Conservation (phyloP, 2,113 vertebrate species). For the Spilogale gracilis region DNA sequence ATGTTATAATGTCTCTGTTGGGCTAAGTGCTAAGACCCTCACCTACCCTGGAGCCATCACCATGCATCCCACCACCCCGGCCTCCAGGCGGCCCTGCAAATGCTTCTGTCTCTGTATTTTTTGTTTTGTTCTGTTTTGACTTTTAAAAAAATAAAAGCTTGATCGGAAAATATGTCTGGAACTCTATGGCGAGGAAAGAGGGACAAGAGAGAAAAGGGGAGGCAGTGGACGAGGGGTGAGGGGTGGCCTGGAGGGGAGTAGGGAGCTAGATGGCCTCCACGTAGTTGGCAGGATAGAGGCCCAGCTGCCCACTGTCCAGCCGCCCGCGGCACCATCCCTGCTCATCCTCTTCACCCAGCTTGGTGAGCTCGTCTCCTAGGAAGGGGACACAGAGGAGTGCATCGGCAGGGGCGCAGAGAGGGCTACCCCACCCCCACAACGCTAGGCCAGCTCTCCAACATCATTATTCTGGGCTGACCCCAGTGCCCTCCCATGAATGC, state of each 20-base stretch:
- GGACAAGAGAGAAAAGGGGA: conserved; percentile 61
- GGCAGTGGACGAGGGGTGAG: not conserved
- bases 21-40: conserved; percentile 50
- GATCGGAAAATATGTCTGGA: conserved; percentile 92
- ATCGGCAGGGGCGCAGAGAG: no score
- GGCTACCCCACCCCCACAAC: no score
- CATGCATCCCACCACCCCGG: conserved; percentile 35
- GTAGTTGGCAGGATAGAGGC: conserved; percentile 99
- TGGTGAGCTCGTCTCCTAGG: conserved; percentile 95
- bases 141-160: conserved; percentile 93
- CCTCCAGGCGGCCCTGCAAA: conserved; percentile 71
- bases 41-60: not conserved
- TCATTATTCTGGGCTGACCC: not conserved
- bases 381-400: not conserved
- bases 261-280: conserved; percentile 95
- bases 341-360: conserved; percentile 98
- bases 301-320: conserved; percentile 95
- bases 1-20: not conserved
- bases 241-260: conserved; percentile 72
- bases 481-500: not conserved
- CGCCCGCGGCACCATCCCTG: conserved; percentile 99
- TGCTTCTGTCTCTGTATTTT: conserved; percentile 79
- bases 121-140: conserved; percentile 83
- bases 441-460: not conserved
- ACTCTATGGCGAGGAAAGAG: conserved; percentile 86